Percentiles rank a stretch among this genome's conserved stretches.
Conservation (phyloP, 23 tunicate species). For the Halocynthia roretzi region DNA sequence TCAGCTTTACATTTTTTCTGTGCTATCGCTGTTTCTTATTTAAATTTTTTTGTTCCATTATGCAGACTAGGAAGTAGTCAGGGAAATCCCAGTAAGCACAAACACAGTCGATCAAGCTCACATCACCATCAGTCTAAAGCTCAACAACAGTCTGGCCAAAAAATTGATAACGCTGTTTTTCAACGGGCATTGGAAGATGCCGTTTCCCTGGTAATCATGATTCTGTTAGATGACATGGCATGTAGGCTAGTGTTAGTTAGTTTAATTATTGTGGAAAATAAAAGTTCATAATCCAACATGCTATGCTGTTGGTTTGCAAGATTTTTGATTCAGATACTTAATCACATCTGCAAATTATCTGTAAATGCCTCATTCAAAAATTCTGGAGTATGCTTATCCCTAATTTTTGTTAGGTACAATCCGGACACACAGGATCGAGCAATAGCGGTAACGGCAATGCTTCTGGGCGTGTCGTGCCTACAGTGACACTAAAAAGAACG, state of each 20-base stretch:
- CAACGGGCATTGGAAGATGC: constrained; percentile 78
- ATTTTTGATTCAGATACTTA: too few species aligned
- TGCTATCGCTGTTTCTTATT: not conserved
- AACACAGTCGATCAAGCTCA: constrained; percentile 14
- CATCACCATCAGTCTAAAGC: not conserved
- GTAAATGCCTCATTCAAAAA: too few species aligned
- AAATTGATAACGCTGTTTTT: constrained; percentile 65
- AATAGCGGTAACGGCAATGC: not conserved
- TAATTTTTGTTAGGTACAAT: constrained; percentile 13
- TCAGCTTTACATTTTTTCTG: not conserved
- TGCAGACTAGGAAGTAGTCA: constrained; percentile 10
- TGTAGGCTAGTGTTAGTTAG: too few species aligned
- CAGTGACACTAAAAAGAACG: constrained; percentile 64
- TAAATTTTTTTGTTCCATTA: not conserved
- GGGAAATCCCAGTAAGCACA: not conserved
- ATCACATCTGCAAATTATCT: too few species aligned
- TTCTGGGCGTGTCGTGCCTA: constrained; percentile 29
- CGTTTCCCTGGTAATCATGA: constrained; percentile 30
- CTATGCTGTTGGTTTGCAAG: too few species aligned
- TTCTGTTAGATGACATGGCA: too few species aligned
- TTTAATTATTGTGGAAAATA: too few species aligned
- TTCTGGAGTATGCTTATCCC: too few species aligned
- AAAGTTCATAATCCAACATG: too few species aligned
- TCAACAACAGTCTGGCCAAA: not conserved
- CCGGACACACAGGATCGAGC: constrained; percentile 5